Percentiles rank a stretch among this genome's conserved stretches.
Conservation (phyloP, 2,797 vertebrate species). For the Tokudaia muenninki region DNA sequence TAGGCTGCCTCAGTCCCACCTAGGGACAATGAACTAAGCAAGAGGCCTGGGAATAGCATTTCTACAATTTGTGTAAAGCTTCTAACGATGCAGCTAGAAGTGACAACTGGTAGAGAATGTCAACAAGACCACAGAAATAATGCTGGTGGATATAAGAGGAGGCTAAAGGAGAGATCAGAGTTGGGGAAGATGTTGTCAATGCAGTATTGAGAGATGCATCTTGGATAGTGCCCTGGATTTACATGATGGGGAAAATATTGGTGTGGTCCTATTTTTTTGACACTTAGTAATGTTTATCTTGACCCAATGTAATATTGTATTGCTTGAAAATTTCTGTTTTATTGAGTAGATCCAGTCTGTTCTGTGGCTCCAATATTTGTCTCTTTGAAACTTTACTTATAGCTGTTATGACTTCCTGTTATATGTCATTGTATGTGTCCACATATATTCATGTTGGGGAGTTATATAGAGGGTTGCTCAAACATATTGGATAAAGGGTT, state of each 20-base stretch:
- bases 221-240: neutral
- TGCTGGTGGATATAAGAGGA: neutral
- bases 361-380: neutral
- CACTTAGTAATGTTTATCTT: neutral
- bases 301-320: neutral
- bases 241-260: neutral
- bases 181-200: neutral
- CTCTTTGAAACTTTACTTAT: neutral
- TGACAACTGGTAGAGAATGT: neutral
- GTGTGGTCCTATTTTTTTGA: neutral
- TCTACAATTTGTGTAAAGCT: constrained; percentile 2
- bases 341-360: neutral
- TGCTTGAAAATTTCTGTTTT: neutral
- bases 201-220: neutral
- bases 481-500: neutral
- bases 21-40: neutral
- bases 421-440: neutral
- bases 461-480: neutral
- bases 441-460: neutral
- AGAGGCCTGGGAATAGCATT: neutral
- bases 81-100: neutral
- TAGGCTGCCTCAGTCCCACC: neutral
- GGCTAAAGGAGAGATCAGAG: neutral
- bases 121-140: neutral
- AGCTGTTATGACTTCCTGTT: neutral